Conservation (phyloP, 1,140 invertebrate species). For the Pollicipes pollicipes region DNA sequence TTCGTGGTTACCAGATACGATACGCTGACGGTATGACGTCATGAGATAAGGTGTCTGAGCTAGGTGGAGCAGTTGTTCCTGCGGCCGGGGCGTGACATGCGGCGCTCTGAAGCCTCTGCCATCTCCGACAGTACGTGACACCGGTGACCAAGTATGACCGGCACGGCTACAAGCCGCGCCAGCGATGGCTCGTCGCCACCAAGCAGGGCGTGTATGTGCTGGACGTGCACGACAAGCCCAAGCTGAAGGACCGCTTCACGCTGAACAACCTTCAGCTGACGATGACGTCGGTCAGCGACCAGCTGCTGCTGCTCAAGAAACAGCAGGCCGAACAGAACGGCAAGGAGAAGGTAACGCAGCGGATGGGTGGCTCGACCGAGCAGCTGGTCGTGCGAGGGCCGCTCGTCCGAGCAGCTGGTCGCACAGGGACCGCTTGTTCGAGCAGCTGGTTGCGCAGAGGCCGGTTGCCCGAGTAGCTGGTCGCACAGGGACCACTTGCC, state of each 20-base stretch:
- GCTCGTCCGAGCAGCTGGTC: too few relatives aligned
- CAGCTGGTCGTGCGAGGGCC: too few relatives aligned
- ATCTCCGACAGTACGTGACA: conserved; percentile 44
- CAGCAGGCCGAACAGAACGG: conserved; percentile 59
- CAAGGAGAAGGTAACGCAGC: conserved; percentile 36
- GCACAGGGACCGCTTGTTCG: too few relatives aligned
- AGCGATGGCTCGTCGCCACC: conserved; percentile 55
- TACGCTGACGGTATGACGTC: too few relatives aligned
- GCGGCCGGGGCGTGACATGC: too few relatives aligned
- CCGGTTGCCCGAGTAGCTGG: too few relatives aligned
- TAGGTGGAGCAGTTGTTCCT: too few relatives aligned
- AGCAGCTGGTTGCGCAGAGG: too few relatives aligned
- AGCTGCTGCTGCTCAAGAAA: conserved; percentile 53
- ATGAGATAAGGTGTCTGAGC: too few relatives aligned
- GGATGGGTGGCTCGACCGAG: not conserved
- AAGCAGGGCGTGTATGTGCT: conserved; percentile 55
- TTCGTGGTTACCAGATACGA: too few relatives aligned
- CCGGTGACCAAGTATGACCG: conserved; percentile 71
- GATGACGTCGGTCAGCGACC: conserved; percentile 53
- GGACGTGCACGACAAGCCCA: conserved; percentile 57
- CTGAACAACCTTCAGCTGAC: conserved; percentile 47
- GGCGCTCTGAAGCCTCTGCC: too few relatives aligned
- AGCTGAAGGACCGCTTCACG: conserved; percentile 59
- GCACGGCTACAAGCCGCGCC: conserved; percentile 67
- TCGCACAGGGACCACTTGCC: too few relatives aligned